phyloP scores from a whole-genome alignment of 2,113 vertebrate genomes.

The Chaetorhynchus papuensis region DNA sequence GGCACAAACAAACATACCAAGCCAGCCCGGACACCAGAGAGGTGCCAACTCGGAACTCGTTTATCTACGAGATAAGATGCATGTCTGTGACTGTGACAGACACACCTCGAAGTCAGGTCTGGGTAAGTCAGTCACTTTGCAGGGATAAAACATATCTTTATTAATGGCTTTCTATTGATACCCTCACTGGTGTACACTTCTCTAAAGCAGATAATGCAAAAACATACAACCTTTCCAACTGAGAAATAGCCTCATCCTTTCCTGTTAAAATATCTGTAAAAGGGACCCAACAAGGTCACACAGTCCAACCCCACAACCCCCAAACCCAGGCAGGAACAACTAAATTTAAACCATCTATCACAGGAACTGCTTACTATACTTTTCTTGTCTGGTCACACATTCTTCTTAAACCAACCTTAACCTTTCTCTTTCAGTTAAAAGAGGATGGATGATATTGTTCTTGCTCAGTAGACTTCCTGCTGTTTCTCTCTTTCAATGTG shows the following conservation, averaged over 20 bases:
- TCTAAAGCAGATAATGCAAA: neutral
- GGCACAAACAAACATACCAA: neutral
- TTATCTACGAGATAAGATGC: neutral
- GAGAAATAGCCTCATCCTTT: neutral
- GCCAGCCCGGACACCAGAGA: neutral
- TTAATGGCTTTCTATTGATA: neutral
- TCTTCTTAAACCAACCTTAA: constrained; percentile 19
- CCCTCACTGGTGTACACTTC: neutral
- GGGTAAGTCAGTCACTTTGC: neutral
- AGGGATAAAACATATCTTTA: neutral
- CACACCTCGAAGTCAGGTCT: neutral
- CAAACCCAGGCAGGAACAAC: neutral
- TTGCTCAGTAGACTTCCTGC: constrained; percentile 7
- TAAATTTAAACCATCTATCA: constrained; percentile 33
- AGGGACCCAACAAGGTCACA: neutral
- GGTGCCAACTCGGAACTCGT: neutral
- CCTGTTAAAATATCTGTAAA: neutral
- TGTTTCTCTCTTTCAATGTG: neutral
- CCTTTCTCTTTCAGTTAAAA: constrained; percentile 4
- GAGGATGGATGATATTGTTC: neutral
- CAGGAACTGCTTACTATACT: neutral
- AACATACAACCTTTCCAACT: neutral
- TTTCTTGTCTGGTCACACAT: constrained; percentile 25
- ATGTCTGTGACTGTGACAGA: neutral
- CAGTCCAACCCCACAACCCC: neutral